Evolutionary conservation across 2,888 invertebrate species (phyloP), one percentile per base, ranked within the genome.

Genomic region (Apodemia duryi): DNA sequence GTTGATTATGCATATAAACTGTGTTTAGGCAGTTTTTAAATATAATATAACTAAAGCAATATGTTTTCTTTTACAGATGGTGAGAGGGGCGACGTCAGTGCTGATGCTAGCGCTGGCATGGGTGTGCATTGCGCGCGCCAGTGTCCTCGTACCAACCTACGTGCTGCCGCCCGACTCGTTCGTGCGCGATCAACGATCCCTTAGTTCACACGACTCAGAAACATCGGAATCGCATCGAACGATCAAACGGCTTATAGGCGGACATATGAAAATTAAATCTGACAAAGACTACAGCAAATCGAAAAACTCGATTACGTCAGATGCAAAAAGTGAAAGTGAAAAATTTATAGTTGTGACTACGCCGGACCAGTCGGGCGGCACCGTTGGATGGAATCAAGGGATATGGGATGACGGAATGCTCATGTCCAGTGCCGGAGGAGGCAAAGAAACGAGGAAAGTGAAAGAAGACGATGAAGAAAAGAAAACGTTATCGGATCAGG

Each of bases 401-500:
- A 83, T 93, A 73, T 94, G 94, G 94, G 94, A 94, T 77, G 95
- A 95, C 73, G 94, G 94, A 69, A 93, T 95, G 79, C 87, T 95
- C 75, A 92, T 94, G 77, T 93, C 95, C 67, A 95, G 95, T 76
- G 95, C 95, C 65, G 95, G 95, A 35, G 94, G 93, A 69, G 95
- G 95, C 6, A 95, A 94, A 74, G 93, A 92, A 67, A 77, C 82
- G 65, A 79, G 81, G 21, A 89, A 88, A 74, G 88, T 91, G 32
- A 83, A 86, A 68, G 85, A 85, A 52, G 90, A 75, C 78, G 95
- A 95, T 69, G 97, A 97, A 70, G 95, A 95, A 41, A 95, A 95
- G 82, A 97, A 97, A 83, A 97, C 97, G 6, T 88, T 97, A 51
- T 94, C 96, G n/a, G 97, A 97, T 86, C 97, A 97, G 87, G 97